A percentile compares a stretch with the other conserved stretches of the same genome.
phyloP scores from a whole-genome alignment of 2,888 invertebrate species.

The Heliconius ismenius region DNA sequence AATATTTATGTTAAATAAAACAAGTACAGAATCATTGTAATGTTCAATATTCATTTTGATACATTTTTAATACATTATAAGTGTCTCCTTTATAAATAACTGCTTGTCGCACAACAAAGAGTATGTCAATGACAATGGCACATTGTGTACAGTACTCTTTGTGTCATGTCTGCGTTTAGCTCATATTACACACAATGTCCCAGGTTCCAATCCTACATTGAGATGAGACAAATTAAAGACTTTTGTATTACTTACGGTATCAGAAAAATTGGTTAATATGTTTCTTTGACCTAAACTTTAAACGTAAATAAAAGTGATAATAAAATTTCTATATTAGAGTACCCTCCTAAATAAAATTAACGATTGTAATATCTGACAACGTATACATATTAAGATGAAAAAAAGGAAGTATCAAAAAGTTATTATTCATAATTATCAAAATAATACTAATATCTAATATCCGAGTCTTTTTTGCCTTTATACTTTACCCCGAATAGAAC shows the following conservation, averaged over 20 bases:
- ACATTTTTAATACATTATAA: constrained; percentile 12
- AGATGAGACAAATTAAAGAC: not conserved
- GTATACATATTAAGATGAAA: too few relatives aligned
- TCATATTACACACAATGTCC: not conserved
- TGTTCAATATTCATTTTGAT: constrained; percentile 10
- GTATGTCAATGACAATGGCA: not conserved
- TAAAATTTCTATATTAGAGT: too few relatives aligned
- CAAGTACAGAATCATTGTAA: not conserved
- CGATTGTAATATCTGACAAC: too few relatives aligned
- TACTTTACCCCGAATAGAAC: too few relatives aligned
- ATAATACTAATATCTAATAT: too few relatives aligned
- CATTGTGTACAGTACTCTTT: not conserved
- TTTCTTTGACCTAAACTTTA: too few relatives aligned
- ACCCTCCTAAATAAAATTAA: too few relatives aligned
- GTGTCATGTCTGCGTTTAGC: not conserved
- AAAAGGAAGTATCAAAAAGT: too few relatives aligned
- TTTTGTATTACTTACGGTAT: not conserved
- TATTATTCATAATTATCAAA: too few relatives aligned
- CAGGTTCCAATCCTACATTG: not conserved
- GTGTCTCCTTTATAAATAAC: constrained; percentile 7
- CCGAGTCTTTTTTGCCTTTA: too few relatives aligned
- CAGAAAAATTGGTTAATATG: too few relatives aligned
- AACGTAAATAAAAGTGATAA: too few relatives aligned
- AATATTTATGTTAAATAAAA: not conserved
- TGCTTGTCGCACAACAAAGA: constrained; percentile 8